Percentiles rank a stretch among this genome's conserved stretches.
Evolutionary conservation across 2,113 vertebrate genomes (phyloP).

Genomic region (Prunella himalayana): DNA sequence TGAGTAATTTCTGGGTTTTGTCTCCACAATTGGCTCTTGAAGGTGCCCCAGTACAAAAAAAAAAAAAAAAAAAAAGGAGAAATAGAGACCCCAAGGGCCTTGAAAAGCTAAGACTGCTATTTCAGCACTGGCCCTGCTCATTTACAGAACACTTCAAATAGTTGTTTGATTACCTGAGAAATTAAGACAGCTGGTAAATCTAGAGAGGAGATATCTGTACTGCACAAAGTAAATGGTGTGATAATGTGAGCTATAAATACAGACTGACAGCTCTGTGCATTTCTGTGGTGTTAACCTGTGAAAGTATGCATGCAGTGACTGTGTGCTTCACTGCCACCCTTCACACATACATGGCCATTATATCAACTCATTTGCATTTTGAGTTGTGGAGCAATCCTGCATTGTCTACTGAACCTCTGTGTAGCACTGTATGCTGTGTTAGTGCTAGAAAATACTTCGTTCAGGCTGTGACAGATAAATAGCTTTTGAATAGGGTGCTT

Average conservation of each 20-base stretch:
- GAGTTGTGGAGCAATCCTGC: constrained; percentile 57
- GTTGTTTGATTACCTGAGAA: neutral
- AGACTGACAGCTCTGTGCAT: constrained; percentile 37
- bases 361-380: constrained; percentile 30
- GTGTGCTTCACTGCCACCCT: constrained; percentile 52
- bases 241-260: constrained; percentile 57
- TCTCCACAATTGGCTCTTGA: neutral
- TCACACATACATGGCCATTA: constrained; percentile 53
- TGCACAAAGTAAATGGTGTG: neutral
- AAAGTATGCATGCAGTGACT: constrained; percentile 48
- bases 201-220: neutral
- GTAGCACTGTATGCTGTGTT: neutral
- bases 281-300: constrained; percentile 66
- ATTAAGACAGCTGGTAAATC: neutral
- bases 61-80: too few species aligned
- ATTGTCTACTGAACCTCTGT: constrained; percentile 37
- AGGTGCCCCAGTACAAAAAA: neutral
- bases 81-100: neutral
- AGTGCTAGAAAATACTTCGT: neutral
- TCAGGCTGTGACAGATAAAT: neutral
- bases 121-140: neutral
- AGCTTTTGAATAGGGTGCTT: neutral
- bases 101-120: neutral
- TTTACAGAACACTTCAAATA: neutral
- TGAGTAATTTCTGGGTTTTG: neutral